phyloP scores from a whole-genome alignment of 2,797 vertebrate genomes.

The Numenius phaeopus region DNA sequence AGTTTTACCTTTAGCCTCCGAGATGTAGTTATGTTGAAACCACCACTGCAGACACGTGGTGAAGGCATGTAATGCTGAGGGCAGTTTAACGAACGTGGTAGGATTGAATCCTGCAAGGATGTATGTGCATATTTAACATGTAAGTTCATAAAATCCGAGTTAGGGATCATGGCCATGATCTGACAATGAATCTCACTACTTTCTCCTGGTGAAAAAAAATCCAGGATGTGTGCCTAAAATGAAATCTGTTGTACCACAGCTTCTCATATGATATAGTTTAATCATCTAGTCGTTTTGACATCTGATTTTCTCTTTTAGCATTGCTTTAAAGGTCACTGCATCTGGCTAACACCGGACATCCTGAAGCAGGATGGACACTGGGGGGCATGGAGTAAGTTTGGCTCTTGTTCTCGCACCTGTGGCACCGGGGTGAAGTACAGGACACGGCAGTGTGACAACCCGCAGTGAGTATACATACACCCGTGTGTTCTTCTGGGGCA shows the following conservation, averaged over 20 bases:
- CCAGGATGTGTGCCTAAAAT: not conserved
- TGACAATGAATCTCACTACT: not conserved
- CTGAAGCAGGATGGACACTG: conserved; percentile 96
- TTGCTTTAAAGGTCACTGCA: conserved; percentile 98
- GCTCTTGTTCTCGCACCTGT: conserved; percentile 92
- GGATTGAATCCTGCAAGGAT: not conserved
- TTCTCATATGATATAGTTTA: not conserved
- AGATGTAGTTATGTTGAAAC: not conserved
- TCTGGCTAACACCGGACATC: conserved; percentile 95
- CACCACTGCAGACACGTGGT: fast-evolving
- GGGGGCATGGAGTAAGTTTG: conserved; percentile 95
- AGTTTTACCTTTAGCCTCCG: not conserved
- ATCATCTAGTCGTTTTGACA: not conserved
- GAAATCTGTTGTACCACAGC: not conserved
- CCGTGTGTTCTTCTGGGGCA: fast-evolving
- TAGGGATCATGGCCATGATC: not conserved
- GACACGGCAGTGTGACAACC: conserved; percentile 93
- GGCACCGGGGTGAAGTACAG: conserved; percentile 93
- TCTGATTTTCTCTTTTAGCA: conserved; percentile 82
- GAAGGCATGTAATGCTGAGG: not conserved
- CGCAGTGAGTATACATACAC: conserved; percentile 82
- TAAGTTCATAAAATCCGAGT: not conserved
- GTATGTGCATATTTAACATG: fast-evolving
- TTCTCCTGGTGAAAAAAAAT: not conserved
- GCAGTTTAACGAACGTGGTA: not conserved